Base-by-base conservation (phyloP, 1,140 invertebrate genomes). In the Drosophila sproati region DNA sequence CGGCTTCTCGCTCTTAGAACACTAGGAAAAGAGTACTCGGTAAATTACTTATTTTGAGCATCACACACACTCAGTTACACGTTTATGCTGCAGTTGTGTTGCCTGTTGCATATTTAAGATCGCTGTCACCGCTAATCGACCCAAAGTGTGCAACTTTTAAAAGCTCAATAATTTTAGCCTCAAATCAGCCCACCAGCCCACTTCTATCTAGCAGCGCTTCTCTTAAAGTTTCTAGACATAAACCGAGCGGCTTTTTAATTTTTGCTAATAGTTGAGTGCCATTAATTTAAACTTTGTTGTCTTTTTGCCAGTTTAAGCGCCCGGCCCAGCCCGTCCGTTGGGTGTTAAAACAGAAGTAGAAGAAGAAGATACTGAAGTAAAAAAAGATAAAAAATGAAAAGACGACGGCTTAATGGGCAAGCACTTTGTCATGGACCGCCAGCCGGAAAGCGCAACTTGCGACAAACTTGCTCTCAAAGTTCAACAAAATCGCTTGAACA, bases 231-330 rank as follows among this genome's bases (percentile, higher is more conserved):
- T 72, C 51, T 67, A 75, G 67, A 86, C 79, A 80, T 82, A 82
- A 87, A 82, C 79, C 79, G 75, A 64, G 51, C 74, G 83, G 80
- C 75, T 89, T 78, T 89, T 89, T 89, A 89, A 89, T 89, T 89
- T 60, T 89, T 76, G 69, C 86, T 89, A 89, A 89, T 89, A 89
- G 85, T 89, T 81, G 75, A 89, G 86, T 89, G 85, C 80, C 85
- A 89, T 89, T 89, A 90, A 89, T 89, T 89, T 89, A 90, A 89
- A 89, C 85, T 88, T 85, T 85, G 81, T 85, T 87, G 82, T 87
- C 79, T 83, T 69, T 80, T 47, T 55, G 59, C 83, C 50, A 31
- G n/a, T 43, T 81, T 71, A 45, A 55, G 51, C 63, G 77, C 78
- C 48, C 67, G 82, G 87, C 82, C 82, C 78, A 68, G 64, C 67